Evolutionary conservation across 2,888 invertebrate genomes (phyloP).

Genomic region (Epinotia ramella): DNA sequence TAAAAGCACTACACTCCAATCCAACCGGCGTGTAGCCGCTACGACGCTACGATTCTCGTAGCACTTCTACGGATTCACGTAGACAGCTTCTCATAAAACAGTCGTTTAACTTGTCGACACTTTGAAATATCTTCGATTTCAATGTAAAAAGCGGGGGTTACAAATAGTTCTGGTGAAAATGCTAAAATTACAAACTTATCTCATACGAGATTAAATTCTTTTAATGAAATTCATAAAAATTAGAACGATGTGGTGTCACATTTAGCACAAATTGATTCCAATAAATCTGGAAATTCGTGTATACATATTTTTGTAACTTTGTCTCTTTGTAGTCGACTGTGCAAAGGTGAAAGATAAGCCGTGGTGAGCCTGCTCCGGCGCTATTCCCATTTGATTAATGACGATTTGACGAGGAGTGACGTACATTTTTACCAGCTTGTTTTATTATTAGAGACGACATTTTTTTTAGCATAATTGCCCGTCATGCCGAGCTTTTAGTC

Average conservation of each 20-base stretch:
- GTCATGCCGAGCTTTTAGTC: slow-evolving; percentile 9
- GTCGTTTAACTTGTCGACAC: background rate
- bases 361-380: too few species aligned
- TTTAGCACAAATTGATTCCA: too few species aligned
- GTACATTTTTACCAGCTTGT: slow-evolving; percentile 13
- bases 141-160: background rate
- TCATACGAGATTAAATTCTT: too few species aligned
- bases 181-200: background rate
- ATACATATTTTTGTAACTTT: too few species aligned
- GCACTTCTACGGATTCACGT: slow-evolving; percentile 38
- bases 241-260: too few species aligned
- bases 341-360: background rate
- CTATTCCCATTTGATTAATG: slow-evolving; percentile 20
- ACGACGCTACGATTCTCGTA: slow-evolving; percentile 33
- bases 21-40: slow-evolving; percentile 15
- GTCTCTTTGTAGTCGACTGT: background rate
- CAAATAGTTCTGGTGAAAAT: background rate
- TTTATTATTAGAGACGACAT: slow-evolving; percentile 14
- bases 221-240: too few species aligned
- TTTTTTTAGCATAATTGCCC: slow-evolving; percentile 15
- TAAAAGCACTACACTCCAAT: slow-evolving; percentile 4
- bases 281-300: too few species aligned
- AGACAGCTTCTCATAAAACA: slow-evolving; percentile 8
- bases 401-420: background rate
- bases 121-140: background rate